Base-by-base conservation (phyloP, 2,888 invertebrate genomes). In the Cosmorhoe ocellata region DNA sequence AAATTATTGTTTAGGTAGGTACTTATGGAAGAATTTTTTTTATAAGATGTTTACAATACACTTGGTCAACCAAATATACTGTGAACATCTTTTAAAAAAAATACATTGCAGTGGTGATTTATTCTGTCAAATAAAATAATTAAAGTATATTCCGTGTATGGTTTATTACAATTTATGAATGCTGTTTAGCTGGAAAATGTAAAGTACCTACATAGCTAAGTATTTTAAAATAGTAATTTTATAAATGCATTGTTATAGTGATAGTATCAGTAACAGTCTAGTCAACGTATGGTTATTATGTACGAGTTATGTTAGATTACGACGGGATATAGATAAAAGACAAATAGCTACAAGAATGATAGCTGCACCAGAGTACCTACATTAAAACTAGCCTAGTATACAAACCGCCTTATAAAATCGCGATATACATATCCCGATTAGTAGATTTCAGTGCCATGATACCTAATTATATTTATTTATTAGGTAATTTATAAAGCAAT, bases 341-440 rank as follows among this genome's bases (percentile, higher is more conserved):
- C 18, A 18, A 18, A 18, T n/a, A n/a, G n/a, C n/a, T n/a, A 18
- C 4, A 2, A 18, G 18, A 18, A 18, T 4, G 18, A 39, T 33
- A 39, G 45, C 32, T 38, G 33, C 39, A 46, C 38, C 46, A 39
- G 38, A 22, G 5, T 36, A 22, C 6, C 1, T 3, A 7, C 22
- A 0, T 10, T 18, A 7, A 24, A 30, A 11, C 30, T 30, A 12
- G 13, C 11, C 10, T 10, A 3, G 8, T 8, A 28, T 30, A 38
- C 31, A 39, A 38, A 26, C 10, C 9, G 38, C 38, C 26, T 46
- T 27, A 26, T 14, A 46, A 32, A 38, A 30, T 39, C 32, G 32
- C 38, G 33, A 46, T 39, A 31, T 13, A 44, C 44, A 44, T 44
- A 44, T 44, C 44, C 37, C 37, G 36, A n/a, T n/a, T n/a, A n/a